Percentiles rank a stretch among this genome's conserved stretches.
Conservation (phyloP, 2,113 vertebrate genomes). For the Petroica traversi region DNA sequence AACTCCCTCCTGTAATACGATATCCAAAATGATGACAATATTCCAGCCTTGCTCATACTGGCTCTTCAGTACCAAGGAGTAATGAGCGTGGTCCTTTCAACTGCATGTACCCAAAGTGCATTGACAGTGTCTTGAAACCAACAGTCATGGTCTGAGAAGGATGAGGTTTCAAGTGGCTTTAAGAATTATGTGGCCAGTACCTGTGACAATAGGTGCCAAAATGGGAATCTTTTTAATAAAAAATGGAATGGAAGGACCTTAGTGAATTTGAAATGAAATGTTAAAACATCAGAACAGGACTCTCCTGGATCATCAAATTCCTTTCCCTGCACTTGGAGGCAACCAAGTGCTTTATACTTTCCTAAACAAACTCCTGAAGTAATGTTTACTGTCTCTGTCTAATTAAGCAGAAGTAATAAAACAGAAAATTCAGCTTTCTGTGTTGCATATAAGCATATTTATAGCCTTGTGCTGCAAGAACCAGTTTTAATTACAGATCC, state of each 20-base stretch:
- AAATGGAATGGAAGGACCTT: not conserved
- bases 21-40: not conserved
- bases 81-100: not conserved
- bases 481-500: not conserved
- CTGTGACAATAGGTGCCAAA: not conserved
- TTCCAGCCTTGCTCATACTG: not conserved
- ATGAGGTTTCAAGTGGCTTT: not conserved
- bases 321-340: not conserved
- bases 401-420: slow-evolving; percentile 8
- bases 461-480: not conserved
- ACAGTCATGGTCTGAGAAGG: not conserved
- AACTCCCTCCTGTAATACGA: not conserved
- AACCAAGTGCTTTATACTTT: not conserved
- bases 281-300: not conserved
- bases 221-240: not conserved
- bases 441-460: not conserved
- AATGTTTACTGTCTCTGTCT: not conserved
- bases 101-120: not conserved
- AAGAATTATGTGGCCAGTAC: not conserved
- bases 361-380: not conserved
- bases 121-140: not conserved
- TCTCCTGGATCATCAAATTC: not conserved
- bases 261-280: not conserved
- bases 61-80: not conserved
- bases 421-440: not conserved